Evolutionary conservation across 2,113 vertebrate genomes (phyloP).

Genomic region (Dryoscopus gambensis): DNA sequence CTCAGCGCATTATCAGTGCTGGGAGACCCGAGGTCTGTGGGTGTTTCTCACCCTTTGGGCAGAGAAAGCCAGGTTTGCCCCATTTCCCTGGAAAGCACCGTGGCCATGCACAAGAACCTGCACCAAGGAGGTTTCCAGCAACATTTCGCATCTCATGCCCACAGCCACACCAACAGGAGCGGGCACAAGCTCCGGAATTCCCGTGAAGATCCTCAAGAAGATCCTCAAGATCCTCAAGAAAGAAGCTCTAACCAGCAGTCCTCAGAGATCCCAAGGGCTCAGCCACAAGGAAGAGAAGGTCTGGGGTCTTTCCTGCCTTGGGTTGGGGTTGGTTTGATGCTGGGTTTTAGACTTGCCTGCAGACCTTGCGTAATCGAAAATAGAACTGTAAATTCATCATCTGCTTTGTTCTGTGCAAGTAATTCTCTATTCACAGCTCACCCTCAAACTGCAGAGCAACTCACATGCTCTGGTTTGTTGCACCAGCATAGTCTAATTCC

Average conservation of each 20-base stretch:
- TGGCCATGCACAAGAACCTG: not conserved
- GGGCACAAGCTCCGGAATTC: not conserved
- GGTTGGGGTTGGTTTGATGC: not conserved
- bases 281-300: not conserved
- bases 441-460: not conserved
- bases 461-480: slow-evolving; percentile 16
- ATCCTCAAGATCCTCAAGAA: not conserved
- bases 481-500: not conserved
- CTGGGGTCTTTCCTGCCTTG: not conserved
- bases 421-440: slow-evolving; percentile 8
- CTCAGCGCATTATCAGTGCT: not conserved
- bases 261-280: not conserved
- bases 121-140: not conserved
- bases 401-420: slow-evolving; percentile 14
- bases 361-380: not conserved
- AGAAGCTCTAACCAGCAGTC: not conserved
- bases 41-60: not conserved
- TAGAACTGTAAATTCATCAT: slow-evolving; percentile 26
- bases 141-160: not conserved
- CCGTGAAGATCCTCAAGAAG: no score
- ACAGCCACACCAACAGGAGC: fast-evolving
- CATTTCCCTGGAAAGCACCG: not conserved
- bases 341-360: not conserved
- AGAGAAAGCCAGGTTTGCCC: not conserved
- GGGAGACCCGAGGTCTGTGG: not conserved